Base-by-base conservation (phyloP, 2,888 invertebrate species). In the Heliconius charithonia region DNA sequence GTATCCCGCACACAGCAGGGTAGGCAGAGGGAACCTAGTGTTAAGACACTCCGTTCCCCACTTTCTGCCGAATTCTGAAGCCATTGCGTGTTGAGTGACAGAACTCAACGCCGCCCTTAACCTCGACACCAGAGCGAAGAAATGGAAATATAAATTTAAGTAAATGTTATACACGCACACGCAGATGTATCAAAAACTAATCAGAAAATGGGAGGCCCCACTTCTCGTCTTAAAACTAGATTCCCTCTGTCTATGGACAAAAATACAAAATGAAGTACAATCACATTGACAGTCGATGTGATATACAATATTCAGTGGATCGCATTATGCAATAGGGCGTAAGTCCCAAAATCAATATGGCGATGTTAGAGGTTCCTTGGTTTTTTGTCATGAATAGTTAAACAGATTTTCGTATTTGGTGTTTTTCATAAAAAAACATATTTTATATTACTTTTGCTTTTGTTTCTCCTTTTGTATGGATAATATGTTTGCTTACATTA, bases 281-380 rank as follows among this genome's bases (percentile, higher is more conserved):
- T 77, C 81, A 80, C 80, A 81, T 84, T 85, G 78, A 83, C 81
- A 82, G 81, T 83, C 82, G 75, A 78, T 80, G 81, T 80, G 83
- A 84, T 85, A 91, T 92, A 91, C 90, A 92, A 92, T 92, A 93
- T 92, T 92, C 92, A 92, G 84, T 80, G 87, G 89, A 88, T 89
- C 88, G 87, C 89, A 92, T 92, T 92, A 92, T 93, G 90, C 92
- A 92, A 87, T 89, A 87, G 87, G 87, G 86, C 82, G 88, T 90
- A 91, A 92, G 90, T 89, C 89, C 86, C 89, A 91, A 92, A 92
- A 93, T 93, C 93, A 93, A 93, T 93, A 92, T 89, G 85, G 88
- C 90, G 89, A 89, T 91, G 90, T 90, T 88, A 87, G 83, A 91
- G 89, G 91, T 88, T 90, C 84, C 86, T 86, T 88, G 88, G 88